Evolutionary conservation across 2,113 vertebrate genomes (phyloP).

Genomic region (Catharus bicknelli): DNA sequence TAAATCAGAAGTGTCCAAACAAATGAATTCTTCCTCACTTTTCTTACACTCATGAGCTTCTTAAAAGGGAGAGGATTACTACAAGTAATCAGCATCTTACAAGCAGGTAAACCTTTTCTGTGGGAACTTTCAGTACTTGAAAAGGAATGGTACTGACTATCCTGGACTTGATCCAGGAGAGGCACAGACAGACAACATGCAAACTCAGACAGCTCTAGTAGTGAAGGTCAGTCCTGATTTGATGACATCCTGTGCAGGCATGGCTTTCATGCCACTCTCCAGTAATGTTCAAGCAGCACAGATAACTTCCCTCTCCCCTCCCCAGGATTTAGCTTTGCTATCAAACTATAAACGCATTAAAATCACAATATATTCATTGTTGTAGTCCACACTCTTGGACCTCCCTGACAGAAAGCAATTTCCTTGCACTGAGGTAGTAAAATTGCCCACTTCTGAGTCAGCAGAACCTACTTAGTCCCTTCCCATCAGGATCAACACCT

Average conservation of each 20-base stretch:
- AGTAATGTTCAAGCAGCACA: background rate
- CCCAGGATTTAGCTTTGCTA: background rate
- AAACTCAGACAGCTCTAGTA: constrained; percentile 13
- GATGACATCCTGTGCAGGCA: background rate
- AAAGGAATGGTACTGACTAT: background rate
- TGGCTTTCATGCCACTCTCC: background rate
- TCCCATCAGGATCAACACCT: constrained; percentile 62
- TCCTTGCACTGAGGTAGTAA: constrained; percentile 18
- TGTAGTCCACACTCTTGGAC: background rate
- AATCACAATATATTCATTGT: background rate
- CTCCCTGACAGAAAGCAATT: background rate
- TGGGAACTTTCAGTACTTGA: background rate
- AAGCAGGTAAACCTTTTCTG: background rate
- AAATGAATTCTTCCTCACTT: background rate
- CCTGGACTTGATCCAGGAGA: background rate
- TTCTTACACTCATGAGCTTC: background rate
- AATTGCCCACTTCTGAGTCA: constrained; percentile 57
- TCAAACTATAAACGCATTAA: background rate
- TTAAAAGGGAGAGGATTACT: background rate
- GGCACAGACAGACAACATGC: background rate
- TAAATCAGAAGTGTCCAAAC: background rate
- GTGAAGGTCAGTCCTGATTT: background rate
- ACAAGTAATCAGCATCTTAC: background rate
- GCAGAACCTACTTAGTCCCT: constrained; percentile 57
- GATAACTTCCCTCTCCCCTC: background rate